A percentile compares a stretch with the other conserved stretches of the same genome.
Evolutionary conservation across 2,113 vertebrate genomes (phyloP).

Genomic region (Perognathus longimembris): DNA sequence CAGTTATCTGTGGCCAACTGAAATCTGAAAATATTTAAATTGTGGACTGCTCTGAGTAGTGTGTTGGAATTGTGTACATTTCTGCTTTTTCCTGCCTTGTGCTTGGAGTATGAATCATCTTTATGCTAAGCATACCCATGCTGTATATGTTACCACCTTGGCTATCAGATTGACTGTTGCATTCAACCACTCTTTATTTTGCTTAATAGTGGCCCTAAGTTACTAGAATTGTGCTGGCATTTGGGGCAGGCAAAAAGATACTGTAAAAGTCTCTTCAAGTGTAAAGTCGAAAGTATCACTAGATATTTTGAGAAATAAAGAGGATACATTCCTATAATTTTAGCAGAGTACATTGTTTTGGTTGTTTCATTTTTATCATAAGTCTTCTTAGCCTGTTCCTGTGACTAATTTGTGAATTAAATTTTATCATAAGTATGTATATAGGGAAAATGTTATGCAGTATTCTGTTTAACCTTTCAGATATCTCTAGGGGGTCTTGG

Average conservation of each 20-base stretch:
- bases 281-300: background rate
- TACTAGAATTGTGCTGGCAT: background rate
- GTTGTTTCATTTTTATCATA: background rate
- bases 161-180: background rate
- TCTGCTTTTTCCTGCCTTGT: background rate
- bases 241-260: background rate
- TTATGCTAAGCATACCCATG: background rate
- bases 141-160: background rate
- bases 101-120: background rate
- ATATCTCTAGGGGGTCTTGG: background rate
- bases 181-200: background rate
- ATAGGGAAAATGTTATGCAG: background rate
- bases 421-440: background rate
- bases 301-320: background rate
- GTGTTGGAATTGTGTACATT: background rate
- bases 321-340: too few relatives aligned
- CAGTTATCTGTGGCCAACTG: background rate
- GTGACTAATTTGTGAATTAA: background rate
- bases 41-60: background rate
- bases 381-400: background rate
- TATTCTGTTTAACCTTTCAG: background rate
- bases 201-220: background rate
- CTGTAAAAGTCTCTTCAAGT: too few relatives aligned
- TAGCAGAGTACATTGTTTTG: background rate
- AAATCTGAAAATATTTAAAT: background rate